Percentiles rank a stretch among this genome's conserved stretches.
Conservation (phyloP, 2,113 vertebrate genomes). For the Catharus minimus region DNA sequence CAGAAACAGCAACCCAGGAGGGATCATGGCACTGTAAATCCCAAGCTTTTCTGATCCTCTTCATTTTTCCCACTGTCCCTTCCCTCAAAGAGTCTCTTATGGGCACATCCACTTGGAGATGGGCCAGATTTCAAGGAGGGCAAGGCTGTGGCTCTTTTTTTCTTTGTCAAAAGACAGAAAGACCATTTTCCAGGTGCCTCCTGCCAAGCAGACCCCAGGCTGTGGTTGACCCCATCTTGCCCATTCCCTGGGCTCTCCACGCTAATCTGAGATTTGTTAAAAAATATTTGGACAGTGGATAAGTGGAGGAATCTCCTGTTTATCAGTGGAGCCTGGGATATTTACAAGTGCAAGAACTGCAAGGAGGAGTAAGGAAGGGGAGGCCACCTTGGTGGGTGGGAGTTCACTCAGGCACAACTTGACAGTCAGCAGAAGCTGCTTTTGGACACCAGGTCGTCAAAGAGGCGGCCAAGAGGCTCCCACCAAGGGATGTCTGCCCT, state of each 20-base stretch:
- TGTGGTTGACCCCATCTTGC: neutral
- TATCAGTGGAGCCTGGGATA: slow-evolving; percentile 34
- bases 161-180: neutral
- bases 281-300: slow-evolving; percentile 42
- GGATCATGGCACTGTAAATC: neutral
- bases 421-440: neutral
- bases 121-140: neutral
- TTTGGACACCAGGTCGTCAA: neutral
- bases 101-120: neutral
- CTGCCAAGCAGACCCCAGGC: neutral
- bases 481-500: neutral
- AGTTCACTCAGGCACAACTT: neutral
- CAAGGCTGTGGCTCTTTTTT: neutral
- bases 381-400: slow-evolving; percentile 3
- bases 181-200: slow-evolving; percentile 3
- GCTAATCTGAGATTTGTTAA: slow-evolving; percentile 37
- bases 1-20: neutral
- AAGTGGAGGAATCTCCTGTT: slow-evolving; percentile 47
- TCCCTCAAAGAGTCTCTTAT: neutral
- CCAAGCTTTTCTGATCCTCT: neutral
- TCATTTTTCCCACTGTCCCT: neutral
- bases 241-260: neutral
- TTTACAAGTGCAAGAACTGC: slow-evolving; percentile 14
- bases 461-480: neutral
- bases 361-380: neutral